These are phyloP conservation scores for Otolemur crassicaudatus DNA, from an alignment of 2,797 vertebrate species.

Conservation along the genomic window DNA sequence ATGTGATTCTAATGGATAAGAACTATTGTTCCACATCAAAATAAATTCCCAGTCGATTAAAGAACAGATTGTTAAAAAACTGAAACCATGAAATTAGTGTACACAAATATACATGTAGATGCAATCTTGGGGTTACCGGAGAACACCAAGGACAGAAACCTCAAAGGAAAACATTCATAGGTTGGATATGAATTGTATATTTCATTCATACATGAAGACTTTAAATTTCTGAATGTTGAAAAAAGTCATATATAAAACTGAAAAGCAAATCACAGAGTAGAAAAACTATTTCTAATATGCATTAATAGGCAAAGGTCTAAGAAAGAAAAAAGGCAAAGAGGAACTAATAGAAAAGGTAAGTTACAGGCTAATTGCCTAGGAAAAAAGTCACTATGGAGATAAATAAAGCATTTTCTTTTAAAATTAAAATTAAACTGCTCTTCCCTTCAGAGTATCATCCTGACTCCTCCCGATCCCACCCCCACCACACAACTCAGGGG, in stretches of 20 bases:
- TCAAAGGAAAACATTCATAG: neutral
- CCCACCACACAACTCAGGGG: neutral
- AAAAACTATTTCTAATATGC: neutral
- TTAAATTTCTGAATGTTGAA: conserved; percentile 8
- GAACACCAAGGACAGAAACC: neutral
- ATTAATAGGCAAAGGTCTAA: neutral
- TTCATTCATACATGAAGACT: neutral
- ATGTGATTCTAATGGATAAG: conserved; percentile 23
- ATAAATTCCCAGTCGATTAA: conserved; percentile 36
- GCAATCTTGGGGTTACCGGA: neutral
- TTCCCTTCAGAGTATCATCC: neutral
- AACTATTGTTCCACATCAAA: neutral
- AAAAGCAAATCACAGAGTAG: conserved; percentile 35
- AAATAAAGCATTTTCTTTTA: conserved; percentile 42
- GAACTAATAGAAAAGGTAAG: conserved; percentile 3
- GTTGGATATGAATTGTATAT: neutral
- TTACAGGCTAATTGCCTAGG: neutral
- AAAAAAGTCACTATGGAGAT: neutral
- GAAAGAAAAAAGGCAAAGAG: neutral
- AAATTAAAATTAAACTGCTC: neutral
- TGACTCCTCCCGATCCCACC: neutral
- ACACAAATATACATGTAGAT: neutral
- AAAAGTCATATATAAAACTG: neutral
- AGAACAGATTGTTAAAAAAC: neutral
- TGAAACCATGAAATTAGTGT: neutral